A percentile compares a stretch with the other conserved stretches of the same genome.
Conservation (phyloP, 2,113 vertebrate genomes). For the Channa argus region DNA sequence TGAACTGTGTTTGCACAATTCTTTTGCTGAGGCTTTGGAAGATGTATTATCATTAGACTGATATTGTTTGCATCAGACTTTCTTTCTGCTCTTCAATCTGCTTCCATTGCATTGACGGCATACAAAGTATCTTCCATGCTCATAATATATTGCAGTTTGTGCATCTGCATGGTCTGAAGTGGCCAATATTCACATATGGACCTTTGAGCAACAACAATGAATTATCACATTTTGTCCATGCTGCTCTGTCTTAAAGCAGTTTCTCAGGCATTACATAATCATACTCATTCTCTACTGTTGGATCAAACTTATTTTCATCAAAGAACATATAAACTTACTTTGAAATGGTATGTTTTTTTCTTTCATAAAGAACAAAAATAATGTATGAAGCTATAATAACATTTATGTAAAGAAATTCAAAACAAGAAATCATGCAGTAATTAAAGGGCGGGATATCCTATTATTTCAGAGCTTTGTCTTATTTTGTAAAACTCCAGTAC, state of each 20-base stretch:
- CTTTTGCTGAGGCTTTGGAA: conserved; percentile 12
- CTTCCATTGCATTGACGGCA: conserved; percentile 47
- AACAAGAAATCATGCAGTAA: conserved; percentile 79
- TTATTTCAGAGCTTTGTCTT: conserved; percentile 92
- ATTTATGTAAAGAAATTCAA: conserved; percentile 73
- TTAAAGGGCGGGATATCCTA: conserved; percentile 84
- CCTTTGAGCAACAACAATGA: conserved; percentile 24
- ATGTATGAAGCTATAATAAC: conserved; percentile 81
- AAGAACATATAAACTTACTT: conserved; percentile 70
- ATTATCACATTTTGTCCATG: conserved; percentile 46
- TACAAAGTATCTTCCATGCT: conserved; percentile 44
- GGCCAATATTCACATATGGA: conserved; percentile 18
- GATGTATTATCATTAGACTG: conserved; percentile 20
- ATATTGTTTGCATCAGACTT: conserved; percentile 30
- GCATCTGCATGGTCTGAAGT: conserved; percentile 30
- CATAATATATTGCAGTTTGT: conserved; percentile 17
- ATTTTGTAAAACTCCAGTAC: conserved; percentile 92
- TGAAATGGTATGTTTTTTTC: conserved; percentile 75
- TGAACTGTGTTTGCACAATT: conserved; percentile 47
- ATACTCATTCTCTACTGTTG: conserved; percentile 72
- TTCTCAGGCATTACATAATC: conserved; percentile 93
- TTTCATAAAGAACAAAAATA: conserved; percentile 89
- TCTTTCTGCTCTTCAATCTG: conserved; percentile 48
- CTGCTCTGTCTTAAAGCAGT: conserved; percentile 71
- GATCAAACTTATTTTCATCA: conserved; percentile 84